These are phyloP conservation scores for Orthosia gracilis DNA, from an alignment of 2,888 invertebrate genomes.

Conservation along the genomic window DNA sequence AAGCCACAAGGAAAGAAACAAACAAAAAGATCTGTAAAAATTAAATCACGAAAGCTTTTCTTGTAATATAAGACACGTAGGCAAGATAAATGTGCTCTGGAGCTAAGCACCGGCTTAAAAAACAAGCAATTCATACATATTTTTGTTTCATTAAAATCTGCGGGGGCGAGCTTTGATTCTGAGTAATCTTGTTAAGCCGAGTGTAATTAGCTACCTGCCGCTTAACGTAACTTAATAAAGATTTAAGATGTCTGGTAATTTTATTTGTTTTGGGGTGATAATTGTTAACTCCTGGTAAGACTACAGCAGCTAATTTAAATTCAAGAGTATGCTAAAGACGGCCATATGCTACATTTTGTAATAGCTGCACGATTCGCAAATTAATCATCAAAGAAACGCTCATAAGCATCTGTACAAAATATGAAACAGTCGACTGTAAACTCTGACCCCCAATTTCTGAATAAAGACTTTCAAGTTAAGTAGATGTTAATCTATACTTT, in stretches of 20 bases:
- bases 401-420: no score
- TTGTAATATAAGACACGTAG: conserved; percentile 10
- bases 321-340: neutral
- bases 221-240: conserved; percentile 28
- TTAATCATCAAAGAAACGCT: neutral
- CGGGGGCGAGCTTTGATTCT: conserved; percentile 1
- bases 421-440: no score
- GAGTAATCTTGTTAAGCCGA: conserved; percentile 31
- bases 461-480: no score
- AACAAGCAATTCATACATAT: conserved; percentile 21
- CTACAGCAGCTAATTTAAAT: neutral
- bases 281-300: neutral
- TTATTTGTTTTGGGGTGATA: conserved; percentile 2
- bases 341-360: neutral
- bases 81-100: conserved; percentile 10
- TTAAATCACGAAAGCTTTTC: conserved; percentile 23
- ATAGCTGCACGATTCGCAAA: neutral
- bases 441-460: no score
- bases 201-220: conserved; percentile 31
- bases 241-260: conserved; percentile 23
- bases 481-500: no score
- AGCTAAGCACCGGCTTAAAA: conserved; percentile 23
- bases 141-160: conserved; percentile 30
- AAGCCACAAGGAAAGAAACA: neutral
- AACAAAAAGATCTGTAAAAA: conserved; percentile 16